A percentile compares a stretch with the other conserved stretches of the same genome.
phyloP scores from a whole-genome alignment of 2,113 vertebrate species.

The Mellivora capensis region DNA sequence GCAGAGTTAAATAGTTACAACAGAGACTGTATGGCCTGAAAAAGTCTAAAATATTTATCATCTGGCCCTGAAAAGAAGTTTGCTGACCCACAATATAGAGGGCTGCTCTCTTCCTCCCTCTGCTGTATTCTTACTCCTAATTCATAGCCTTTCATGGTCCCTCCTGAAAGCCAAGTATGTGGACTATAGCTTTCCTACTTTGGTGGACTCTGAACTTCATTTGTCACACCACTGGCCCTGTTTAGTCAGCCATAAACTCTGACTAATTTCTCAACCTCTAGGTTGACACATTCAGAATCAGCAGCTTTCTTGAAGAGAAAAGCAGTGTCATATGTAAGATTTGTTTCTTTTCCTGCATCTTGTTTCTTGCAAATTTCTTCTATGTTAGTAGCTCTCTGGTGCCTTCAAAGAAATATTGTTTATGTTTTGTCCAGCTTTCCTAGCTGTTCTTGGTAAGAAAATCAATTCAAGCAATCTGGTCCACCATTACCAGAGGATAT shows the following conservation, averaged over 20 bases:
- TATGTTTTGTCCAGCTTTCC: slow-evolving; percentile 8
- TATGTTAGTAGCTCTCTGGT: not conserved
- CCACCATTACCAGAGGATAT: not conserved
- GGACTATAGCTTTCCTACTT: not conserved
- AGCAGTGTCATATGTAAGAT: not conserved
- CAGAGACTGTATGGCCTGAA: not conserved
- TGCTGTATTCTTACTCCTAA: not conserved
- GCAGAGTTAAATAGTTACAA: not conserved
- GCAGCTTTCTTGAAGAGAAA: not conserved
- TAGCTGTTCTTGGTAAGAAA: not conserved
- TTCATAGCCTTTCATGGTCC: not conserved
- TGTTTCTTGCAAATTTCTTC: not conserved
- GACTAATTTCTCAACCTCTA: not conserved
- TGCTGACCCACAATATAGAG: not conserved
- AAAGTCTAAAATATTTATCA: not conserved
- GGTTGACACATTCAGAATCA: not conserved
- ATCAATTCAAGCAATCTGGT: not conserved
- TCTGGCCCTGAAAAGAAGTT: not conserved
- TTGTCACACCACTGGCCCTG: not conserved
- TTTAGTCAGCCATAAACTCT: not conserved
- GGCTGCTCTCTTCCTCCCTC: not conserved
- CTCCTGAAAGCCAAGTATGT: not conserved
- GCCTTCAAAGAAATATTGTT: not conserved
- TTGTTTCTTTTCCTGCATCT: not conserved
- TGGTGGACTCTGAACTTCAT: not conserved